Conservation (phyloP, 2,888 invertebrate species). For the Tetranychus truncatus region DNA sequence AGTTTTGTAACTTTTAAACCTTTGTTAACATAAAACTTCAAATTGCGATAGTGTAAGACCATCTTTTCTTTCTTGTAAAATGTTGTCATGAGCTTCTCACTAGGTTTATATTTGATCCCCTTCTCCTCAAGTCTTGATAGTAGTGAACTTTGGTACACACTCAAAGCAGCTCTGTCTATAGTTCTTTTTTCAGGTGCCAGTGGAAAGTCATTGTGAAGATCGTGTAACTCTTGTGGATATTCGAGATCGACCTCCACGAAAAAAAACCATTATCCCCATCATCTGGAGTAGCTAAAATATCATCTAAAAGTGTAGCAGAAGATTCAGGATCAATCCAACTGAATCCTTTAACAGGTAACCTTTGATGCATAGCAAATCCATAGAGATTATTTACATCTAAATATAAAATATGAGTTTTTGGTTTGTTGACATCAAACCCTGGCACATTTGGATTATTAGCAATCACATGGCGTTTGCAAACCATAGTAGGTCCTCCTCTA, state of each 20-base stretch:
- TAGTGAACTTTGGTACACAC: too few relatives aligned
- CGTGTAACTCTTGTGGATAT: background rate
- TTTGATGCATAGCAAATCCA: conserved; percentile 18
- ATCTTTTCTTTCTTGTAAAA: background rate
- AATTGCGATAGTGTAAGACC: background rate
- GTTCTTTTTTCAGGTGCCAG: background rate
- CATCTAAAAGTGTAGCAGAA: background rate
- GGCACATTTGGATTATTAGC: conserved; percentile 11
- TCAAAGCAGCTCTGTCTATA: too few relatives aligned
- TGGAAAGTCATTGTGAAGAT: too few relatives aligned
- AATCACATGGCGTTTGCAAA: conserved; percentile 1
- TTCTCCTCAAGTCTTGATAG: too few relatives aligned
- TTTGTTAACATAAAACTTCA: background rate
- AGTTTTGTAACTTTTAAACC: background rate
- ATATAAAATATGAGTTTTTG: conserved; percentile 14
- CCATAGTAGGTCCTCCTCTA: conserved; percentile 2
- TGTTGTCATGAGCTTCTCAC: background rate
- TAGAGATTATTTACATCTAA: conserved; percentile 23
- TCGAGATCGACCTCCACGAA: background rate
- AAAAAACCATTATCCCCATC: background rate
- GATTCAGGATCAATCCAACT: too few relatives aligned
- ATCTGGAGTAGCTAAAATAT: conserved; percentile 5
- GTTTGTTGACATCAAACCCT: background rate
- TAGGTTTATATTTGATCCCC: too few relatives aligned
- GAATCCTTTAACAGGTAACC: conserved; percentile 17